These are phyloP conservation scores for Gnatocerus cornutus DNA, from an alignment of 2,888 invertebrate species.

Conservation along the genomic window DNA sequence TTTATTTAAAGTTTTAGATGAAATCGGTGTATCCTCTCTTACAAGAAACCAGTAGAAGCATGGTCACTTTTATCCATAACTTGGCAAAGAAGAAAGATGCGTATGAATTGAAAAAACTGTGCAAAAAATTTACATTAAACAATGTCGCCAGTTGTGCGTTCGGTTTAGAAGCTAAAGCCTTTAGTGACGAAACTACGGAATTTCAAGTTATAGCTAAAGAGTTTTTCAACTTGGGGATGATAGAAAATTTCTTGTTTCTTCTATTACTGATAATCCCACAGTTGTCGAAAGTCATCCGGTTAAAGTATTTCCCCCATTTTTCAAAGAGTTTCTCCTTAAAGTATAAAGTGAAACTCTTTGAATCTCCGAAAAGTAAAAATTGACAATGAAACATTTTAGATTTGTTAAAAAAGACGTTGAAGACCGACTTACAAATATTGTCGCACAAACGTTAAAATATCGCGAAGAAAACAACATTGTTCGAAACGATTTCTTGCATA, in stretches of 20 bases:
- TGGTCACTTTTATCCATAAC: conserved; percentile 69
- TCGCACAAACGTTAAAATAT: conserved; percentile 64
- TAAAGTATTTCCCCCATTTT: too few relatives aligned
- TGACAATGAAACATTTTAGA: conserved; percentile 11
- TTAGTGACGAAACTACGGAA: conserved; percentile 12
- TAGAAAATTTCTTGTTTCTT: not conserved
- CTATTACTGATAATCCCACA: not conserved
- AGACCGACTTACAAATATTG: conserved; percentile 63
- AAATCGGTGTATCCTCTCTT: conserved; percentile 68
- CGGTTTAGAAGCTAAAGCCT: conserved; percentile 63
- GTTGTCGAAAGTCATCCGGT: not conserved
- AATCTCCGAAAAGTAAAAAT: too few relatives aligned
- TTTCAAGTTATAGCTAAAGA: conserved; percentile 1
- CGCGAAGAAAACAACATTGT: conserved; percentile 66
- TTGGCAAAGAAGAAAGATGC: conserved; percentile 56
- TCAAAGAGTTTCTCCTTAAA: too few relatives aligned
- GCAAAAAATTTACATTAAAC: conserved; percentile 64
- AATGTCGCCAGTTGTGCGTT: conserved; percentile 71
- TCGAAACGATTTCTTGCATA: conserved; percentile 70
- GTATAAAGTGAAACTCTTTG: too few relatives aligned
- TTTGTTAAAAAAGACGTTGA: conserved; percentile 54
- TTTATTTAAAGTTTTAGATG: conserved; percentile 62
- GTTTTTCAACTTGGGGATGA: not conserved
- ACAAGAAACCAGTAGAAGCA: conserved; percentile 67
- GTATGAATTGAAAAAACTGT: conserved; percentile 68